Percentiles rank a stretch among this genome's conserved stretches.
Conservation (phyloP, 2,113 vertebrate genomes). For the Mobula birostris region DNA sequence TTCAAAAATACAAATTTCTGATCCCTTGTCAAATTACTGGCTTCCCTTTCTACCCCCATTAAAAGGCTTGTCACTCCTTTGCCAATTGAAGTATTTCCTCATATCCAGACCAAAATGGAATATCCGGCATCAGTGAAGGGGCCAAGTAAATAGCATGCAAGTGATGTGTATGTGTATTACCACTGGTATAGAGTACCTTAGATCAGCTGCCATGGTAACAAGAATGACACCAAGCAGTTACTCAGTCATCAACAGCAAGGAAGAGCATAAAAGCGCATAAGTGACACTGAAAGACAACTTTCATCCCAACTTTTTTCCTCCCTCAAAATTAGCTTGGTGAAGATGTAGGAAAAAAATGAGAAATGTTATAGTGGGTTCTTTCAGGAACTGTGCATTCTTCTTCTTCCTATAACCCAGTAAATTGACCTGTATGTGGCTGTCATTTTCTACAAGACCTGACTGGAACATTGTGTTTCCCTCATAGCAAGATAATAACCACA, state of each 20-base stretch:
- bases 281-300: not conserved
- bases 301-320: not conserved
- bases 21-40: not conserved
- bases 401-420: not conserved
- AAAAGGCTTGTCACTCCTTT: not conserved
- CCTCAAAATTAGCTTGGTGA: not conserved
- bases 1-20: not conserved
- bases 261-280: not conserved
- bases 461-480: not conserved
- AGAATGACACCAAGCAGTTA: not conserved
- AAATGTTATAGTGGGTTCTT: not conserved
- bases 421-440: not conserved
- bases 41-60: not conserved
- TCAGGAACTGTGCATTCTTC: not conserved
- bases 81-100: not conserved
- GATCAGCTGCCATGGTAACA: not conserved
- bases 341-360: not conserved
- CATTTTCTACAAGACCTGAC: not conserved
- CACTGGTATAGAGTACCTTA: not conserved
- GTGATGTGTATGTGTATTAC: not conserved
- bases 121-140: no score
- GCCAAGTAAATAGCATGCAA: not conserved
- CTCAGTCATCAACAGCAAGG: not conserved
- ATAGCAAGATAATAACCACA: constrained; percentile 1
- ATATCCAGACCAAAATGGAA: not conserved